Percentiles rank a stretch among this genome's conserved stretches.
These are phyloP conservation scores for Eupithecia inturbata DNA, from an alignment of 2,888 invertebrate species.

Conservation along the genomic window DNA sequence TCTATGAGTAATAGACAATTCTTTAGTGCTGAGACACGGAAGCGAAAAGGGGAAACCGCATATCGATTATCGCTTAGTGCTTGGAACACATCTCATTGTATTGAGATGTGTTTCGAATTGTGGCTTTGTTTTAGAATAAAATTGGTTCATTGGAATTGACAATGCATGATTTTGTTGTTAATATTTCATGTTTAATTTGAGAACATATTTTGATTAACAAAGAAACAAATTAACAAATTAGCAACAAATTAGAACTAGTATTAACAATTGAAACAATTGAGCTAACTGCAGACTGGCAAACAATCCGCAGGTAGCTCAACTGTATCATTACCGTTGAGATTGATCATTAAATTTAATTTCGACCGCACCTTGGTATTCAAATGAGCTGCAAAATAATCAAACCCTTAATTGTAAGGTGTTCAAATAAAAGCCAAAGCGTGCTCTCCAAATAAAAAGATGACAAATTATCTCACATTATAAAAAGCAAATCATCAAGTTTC, in stretches of 20 bases:
- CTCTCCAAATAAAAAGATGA: not conserved
- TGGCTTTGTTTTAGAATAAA: slow-evolving; percentile 4
- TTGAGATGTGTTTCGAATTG: not conserved
- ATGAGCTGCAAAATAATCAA: not conserved
- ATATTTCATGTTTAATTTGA: not conserved
- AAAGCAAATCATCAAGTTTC: slow-evolving; percentile 10
- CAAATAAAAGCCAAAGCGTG: not conserved
- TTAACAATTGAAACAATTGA: too few relatives aligned
- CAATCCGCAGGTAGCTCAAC: too few relatives aligned
- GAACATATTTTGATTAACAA: not conserved
- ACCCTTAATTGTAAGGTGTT: not conserved
- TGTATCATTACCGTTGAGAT: too few relatives aligned
- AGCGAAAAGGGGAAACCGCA: not conserved
- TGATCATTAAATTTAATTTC: not conserved
- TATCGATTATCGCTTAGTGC: slow-evolving; percentile 11
- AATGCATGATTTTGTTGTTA: not conserved
- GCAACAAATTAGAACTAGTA: too few relatives aligned
- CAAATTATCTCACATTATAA: slow-evolving; percentile 5
- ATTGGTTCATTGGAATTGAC: not conserved
- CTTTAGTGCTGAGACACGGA: slow-evolving; percentile 1
- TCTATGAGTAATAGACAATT: slow-evolving; percentile 1
- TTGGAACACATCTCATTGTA: too few relatives aligned
- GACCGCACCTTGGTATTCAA: not conserved
- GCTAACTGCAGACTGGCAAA: too few relatives aligned
- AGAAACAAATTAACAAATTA: not conserved